Base-by-base conservation (phyloP, 2,888 invertebrate species). In the Oconnorella tubifera region DNA sequence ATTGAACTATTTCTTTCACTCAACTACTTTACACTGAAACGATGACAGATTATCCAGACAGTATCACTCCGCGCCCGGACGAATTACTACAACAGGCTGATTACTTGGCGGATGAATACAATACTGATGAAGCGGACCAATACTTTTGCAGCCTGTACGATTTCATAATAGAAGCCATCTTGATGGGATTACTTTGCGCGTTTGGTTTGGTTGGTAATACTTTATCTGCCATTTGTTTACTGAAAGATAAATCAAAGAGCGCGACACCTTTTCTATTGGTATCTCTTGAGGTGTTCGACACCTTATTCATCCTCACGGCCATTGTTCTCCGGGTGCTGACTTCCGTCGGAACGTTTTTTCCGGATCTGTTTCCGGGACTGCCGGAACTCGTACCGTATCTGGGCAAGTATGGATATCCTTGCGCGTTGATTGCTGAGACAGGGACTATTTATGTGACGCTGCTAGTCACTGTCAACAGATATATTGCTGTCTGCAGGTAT, bases 381-480 rank as follows among this genome's bases (percentile, higher is more conserved):
- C 40, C 59, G 10, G 57, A 57, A 10, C 69, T 70, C 55, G 28
- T 1, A 10, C 62, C 68, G 1, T 70, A 70, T 62, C 33, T 66
- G 31, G 70, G 66, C 27, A 59, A 63, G 59, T 70, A 69, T 63
- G 62, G 68, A 10, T 72, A 57, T 33, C 69, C 71, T 23, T 49
- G 31, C 48, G 71, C 72, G 2, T 50, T 72, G 49, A 66, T 67
- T 2, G 56, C 68, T 2, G 64, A 65, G 59, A 72, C 68, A 3
- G 70, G 65, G 1, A 68, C 72, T 55, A 70, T 72, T 60, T 72
- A 70, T 59, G 33, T 72, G 32, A 72, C 72, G 4, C 33, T 72
- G 1, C 67, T 72, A 33, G 72, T 72, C 31, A 72, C 72, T 3
- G 64, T 72, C 48, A 72, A 72, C 64, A 53, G 72, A 1, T 68